A percentile compares a stretch with the other conserved stretches of the same genome.
These are phyloP conservation scores for Phalera bucephala DNA, from an alignment of 2,888 invertebrate species.

Conservation along the genomic window DNA sequence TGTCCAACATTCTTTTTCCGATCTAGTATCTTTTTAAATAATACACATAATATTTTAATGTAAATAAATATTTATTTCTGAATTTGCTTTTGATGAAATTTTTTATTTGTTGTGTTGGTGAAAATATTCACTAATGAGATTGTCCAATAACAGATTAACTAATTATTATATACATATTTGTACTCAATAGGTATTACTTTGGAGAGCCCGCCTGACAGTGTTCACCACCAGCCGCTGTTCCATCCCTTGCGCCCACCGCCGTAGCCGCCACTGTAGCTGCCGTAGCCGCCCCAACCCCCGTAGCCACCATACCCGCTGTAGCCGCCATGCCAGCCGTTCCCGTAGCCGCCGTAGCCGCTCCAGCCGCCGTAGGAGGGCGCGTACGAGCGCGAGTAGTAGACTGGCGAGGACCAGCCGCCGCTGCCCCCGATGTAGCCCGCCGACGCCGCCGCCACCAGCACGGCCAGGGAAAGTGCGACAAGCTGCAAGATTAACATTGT, in stretches of 20 bases:
- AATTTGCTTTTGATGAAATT: background rate
- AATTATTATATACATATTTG: background rate
- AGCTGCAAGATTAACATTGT: conserved; percentile 22
- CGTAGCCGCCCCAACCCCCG: conserved; percentile 7
- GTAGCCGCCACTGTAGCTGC: conserved; percentile 10
- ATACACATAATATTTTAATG: no score
- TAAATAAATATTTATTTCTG: background rate
- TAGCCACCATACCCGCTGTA: conserved; percentile 5
- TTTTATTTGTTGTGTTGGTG: no score
- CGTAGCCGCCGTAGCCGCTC: conserved; percentile 11
- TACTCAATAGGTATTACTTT: background rate
- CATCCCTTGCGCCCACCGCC: conserved; percentile 9
- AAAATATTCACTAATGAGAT: no score
- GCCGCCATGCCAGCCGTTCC: conserved; percentile 10
- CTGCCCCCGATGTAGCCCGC: conserved; percentile 46
- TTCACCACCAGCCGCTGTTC: conserved; percentile 6
- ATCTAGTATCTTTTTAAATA: no score
- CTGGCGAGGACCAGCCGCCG: conserved; percentile 28
- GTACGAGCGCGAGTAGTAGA: conserved; percentile 11
- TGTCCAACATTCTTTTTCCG: no score
- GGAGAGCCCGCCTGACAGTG: background rate
- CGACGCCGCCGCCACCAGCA: conserved; percentile 39
- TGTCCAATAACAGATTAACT: background rate
- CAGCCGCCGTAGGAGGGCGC: conserved; percentile 6
- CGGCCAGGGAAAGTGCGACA: conserved; percentile 30